Conservation (phyloP, 37 sponge, comb jelly and placozoan genomes). For the Chondrosia reniformis region DNA sequence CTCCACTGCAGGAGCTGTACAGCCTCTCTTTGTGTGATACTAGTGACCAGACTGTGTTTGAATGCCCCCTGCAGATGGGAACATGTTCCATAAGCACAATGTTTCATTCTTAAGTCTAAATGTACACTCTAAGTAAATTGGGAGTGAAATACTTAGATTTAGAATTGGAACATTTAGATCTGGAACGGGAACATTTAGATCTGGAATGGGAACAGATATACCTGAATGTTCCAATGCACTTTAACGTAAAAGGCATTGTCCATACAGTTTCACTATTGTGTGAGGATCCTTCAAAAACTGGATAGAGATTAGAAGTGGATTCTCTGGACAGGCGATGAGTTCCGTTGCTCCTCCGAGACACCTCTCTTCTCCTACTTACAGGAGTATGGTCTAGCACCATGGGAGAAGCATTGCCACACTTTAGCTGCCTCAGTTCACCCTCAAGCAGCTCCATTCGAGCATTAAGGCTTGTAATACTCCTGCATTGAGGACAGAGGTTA, state of each 20-base stretch:
- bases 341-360: background rate
- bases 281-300: background rate
- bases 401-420: background rate
- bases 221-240: slow-evolving; percentile 94
- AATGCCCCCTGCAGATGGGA: slow-evolving; percentile 63
- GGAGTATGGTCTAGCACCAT: background rate
- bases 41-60: slow-evolving; percentile 74
- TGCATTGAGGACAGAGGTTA: background rate
- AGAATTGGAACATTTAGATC: background rate
- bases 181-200: background rate
- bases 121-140: no score
- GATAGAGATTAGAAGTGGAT: background rate
- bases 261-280: slow-evolving; percentile 23
- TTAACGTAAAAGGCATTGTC: slow-evolving; percentile 94
- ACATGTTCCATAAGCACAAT: background rate
- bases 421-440: slow-evolving; percentile 12
- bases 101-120: background rate
- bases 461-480: background rate
- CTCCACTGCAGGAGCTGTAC: slow-evolving; percentile 85
- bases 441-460: slow-evolving; percentile 14
- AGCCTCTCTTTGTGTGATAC: slow-evolving; percentile 42
- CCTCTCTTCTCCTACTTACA: slow-evolving; percentile 19
- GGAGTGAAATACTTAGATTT: background rate
- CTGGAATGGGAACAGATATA: background rate
- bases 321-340: slow-evolving; percentile 45